phyloP scores from a whole-genome alignment of 2,113 vertebrate genomes.

The Reinhardtius hippoglossoides region DNA sequence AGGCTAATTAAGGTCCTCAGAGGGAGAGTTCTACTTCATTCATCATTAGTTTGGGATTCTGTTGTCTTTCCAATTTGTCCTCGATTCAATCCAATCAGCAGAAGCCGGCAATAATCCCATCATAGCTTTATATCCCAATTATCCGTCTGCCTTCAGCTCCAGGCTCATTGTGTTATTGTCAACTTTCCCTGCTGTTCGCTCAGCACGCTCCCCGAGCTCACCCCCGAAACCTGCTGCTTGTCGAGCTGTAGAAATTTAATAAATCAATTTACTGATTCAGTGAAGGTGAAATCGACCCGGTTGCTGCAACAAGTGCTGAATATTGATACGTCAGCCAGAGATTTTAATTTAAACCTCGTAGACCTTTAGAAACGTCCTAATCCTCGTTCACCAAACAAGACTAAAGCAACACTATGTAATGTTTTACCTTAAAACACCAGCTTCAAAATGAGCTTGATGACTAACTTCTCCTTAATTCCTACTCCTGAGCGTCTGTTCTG shows the following conservation, averaged over 20 bases:
- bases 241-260: slow-evolving; percentile 43
- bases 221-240: slow-evolving; percentile 10
- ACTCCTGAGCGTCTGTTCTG: too few relatives aligned
- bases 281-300: slow-evolving; percentile 49
- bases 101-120: slow-evolving; percentile 34
- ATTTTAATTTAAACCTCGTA: slow-evolving; percentile 15
- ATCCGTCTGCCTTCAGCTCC: slow-evolving; percentile 1
- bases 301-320: slow-evolving; percentile 37
- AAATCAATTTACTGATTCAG: slow-evolving; percentile 59
- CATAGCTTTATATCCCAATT: slow-evolving; percentile 24
- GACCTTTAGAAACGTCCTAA: slow-evolving; percentile 5
- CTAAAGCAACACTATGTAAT: neutral
- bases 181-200: slow-evolving; percentile 1
- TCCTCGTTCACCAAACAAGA: neutral
- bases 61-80: slow-evolving; percentile 3
- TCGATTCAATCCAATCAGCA: slow-evolving; percentile 11
- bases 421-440: too few relatives aligned
- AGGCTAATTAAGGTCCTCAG: neutral
- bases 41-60: slow-evolving; percentile 1
- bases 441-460: too few relatives aligned
- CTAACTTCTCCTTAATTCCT: too few relatives aligned
- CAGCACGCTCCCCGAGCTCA: neutral
- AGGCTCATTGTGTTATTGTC: slow-evolving; percentile 21
- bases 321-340: slow-evolving; percentile 35
- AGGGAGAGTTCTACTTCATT: neutral